phyloP scores from a whole-genome alignment of 1,140 invertebrate genomes.

The Papilio xuthus region DNA sequence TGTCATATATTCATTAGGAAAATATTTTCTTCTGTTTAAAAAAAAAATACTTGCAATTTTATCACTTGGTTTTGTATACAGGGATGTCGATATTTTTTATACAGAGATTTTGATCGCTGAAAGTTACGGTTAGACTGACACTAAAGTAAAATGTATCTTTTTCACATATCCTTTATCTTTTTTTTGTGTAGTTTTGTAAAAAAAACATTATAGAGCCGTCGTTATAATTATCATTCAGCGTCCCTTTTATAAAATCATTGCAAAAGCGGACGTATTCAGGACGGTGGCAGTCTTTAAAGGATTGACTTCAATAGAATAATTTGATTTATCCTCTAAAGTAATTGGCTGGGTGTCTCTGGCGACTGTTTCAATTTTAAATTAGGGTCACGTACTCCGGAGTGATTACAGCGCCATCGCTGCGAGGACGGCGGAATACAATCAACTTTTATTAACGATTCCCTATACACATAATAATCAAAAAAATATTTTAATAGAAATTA shows the following conservation, averaged over 20 bases:
- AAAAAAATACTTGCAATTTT: too few relatives aligned
- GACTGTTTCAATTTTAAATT: slow-evolving; percentile 34
- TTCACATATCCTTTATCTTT: neutral
- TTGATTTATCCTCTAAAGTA: slow-evolving; percentile 51
- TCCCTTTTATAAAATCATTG: slow-evolving; percentile 26
- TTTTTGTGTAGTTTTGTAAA: neutral
- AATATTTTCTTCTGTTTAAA: too few relatives aligned
- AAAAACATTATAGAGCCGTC: neutral
- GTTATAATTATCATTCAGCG: slow-evolving; percentile 23
- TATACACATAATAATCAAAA: slow-evolving; percentile 8
- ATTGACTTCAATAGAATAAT: slow-evolving; percentile 55
- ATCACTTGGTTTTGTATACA: too few relatives aligned
- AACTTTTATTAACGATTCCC: slow-evolving; percentile 31
- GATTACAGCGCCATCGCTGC: slow-evolving; percentile 28
- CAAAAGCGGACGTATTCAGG: slow-evolving; percentile 20
- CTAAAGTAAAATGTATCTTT: neutral
- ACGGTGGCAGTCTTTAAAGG: slow-evolving; percentile 40
- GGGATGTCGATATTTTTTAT: too few relatives aligned
- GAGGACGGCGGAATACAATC: slow-evolving; percentile 19
- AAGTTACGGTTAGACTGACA: too few relatives aligned
- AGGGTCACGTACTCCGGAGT: slow-evolving; percentile 29
- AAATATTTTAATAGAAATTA: neutral
- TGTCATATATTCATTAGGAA: too few relatives aligned
- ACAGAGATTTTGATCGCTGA: too few relatives aligned
- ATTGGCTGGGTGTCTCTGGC: slow-evolving; percentile 34